phyloP scores from a whole-genome alignment of 2,113 vertebrate species.

The Serranochromis macrocephalus region DNA sequence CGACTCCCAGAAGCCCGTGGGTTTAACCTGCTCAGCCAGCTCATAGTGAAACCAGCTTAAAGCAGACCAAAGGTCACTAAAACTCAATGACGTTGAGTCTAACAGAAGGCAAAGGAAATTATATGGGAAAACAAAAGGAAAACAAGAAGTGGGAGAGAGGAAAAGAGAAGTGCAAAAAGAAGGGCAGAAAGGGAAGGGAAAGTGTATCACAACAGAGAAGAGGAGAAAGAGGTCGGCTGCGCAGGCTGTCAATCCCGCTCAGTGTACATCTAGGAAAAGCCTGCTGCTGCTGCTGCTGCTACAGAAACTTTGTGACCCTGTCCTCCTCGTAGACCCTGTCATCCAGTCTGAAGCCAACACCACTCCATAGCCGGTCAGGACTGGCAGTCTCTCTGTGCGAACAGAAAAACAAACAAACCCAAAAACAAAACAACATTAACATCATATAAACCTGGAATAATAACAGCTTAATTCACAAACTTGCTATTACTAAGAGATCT shows the following conservation, averaged over 20 bases:
- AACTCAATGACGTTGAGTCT: neutral
- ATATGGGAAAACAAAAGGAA: neutral
- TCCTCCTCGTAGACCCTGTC: constrained; percentile 63
- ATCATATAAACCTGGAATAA: neutral
- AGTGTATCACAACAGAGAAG: neutral
- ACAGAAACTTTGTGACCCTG: constrained; percentile 22
- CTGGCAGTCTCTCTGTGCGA: neutral
- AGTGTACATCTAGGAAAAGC: neutral
- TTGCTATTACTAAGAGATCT: neutral
- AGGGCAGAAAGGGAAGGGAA: neutral
- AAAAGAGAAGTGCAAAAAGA: neutral
- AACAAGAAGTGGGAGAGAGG: neutral
- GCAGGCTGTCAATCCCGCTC: constrained; percentile 5
- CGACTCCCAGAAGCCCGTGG: constrained; percentile 75
- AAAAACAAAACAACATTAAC: neutral
- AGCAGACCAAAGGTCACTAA: neutral
- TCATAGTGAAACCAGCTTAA: constrained; percentile 76
- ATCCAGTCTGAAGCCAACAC: constrained; percentile 75
- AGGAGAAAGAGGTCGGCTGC: neutral
- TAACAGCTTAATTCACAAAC: neutral
- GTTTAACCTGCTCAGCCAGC: constrained; percentile 91
- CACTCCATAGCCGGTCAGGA: constrained; percentile 68
- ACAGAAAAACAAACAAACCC: neutral
- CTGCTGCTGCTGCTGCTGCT: neutral
- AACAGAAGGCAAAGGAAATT: neutral